Evolutionary conservation across 1,140 invertebrate genomes (phyloP).

Genomic region (Macrobrachium rosenbergii): DNA sequence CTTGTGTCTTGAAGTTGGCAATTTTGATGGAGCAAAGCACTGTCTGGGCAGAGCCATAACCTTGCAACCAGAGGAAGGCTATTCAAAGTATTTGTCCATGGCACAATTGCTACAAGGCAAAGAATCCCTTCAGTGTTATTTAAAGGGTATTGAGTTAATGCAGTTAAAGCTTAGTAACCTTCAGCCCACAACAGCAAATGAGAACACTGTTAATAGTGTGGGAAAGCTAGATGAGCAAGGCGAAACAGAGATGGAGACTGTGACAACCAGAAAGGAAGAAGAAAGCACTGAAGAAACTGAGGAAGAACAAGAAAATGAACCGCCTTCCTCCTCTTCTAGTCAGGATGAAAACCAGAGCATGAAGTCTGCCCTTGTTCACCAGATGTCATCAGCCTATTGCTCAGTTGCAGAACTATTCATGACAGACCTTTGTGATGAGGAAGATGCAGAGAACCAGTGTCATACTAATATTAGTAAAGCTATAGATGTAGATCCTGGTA

Average conservation of each 20-base stretch:
- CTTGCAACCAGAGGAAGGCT: conserved; percentile 69
- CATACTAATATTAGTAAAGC: conserved; percentile 31
- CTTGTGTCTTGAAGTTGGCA: conserved; percentile 69
- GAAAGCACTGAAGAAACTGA: background rate
- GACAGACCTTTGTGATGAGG: conserved; percentile 70
- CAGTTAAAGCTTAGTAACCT: conserved; percentile 67
- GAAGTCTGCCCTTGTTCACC: conserved; percentile 55
- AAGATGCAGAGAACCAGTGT: conserved; percentile 60
- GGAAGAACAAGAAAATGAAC: conserved; percentile 12
- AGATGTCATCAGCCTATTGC: conserved; percentile 71
- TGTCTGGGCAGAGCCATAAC: conserved; percentile 70
- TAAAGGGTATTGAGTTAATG: conserved; percentile 71
- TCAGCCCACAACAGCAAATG: conserved; percentile 64
- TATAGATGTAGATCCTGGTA: conserved; percentile 50
- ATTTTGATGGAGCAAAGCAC: conserved; percentile 70
- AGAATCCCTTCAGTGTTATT: conserved; percentile 70
- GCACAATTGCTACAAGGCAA: conserved; percentile 70
- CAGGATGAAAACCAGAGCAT: conserved; percentile 50
- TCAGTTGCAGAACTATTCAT: conserved; percentile 72
- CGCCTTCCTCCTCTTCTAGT: conserved; percentile 52
- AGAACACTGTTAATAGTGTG: background rate
- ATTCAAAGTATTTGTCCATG: conserved; percentile 71
- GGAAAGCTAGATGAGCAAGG: background rate
- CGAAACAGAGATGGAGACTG: conserved; percentile 8
- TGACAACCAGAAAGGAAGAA: background rate